phyloP scores from a whole-genome alignment of 1,140 invertebrate species.

The Frieseomelitta varia region DNA sequence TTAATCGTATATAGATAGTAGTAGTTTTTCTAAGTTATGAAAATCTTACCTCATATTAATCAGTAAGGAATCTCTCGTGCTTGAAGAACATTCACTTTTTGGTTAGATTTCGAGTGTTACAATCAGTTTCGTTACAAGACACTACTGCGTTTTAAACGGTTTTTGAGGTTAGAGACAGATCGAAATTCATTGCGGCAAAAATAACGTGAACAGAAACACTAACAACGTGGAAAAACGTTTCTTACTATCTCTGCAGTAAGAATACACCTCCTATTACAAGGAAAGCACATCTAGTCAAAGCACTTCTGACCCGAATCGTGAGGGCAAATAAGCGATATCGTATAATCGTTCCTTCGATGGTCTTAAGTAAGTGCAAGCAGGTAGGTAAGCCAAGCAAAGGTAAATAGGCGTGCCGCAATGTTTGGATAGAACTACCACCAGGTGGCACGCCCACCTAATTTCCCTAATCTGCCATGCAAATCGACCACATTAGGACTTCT shows the following conservation, averaged over 20 bases:
- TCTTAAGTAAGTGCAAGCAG: slow-evolving; percentile 50
- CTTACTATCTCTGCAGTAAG: slow-evolving; percentile 34
- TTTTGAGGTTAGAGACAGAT: neutral
- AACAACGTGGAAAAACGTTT: neutral
- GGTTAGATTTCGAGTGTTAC: neutral
- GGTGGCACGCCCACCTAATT: slow-evolving; percentile 72
- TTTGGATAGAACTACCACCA: slow-evolving; percentile 70
- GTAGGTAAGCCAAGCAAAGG: slow-evolving; percentile 42
- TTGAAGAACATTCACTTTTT: neutral
- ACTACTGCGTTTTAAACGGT: neutral
- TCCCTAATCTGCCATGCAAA: slow-evolving; percentile 78
- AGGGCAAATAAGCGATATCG: slow-evolving; percentile 17
- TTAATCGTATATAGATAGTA: neutral
- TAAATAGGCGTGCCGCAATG: slow-evolving; percentile 61
- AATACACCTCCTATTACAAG: slow-evolving; percentile 50
- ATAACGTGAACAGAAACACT: neutral
- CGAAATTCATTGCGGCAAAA: neutral
- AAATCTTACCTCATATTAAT: neutral
- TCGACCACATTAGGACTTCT: slow-evolving; percentile 74
- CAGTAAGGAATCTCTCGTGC: neutral
- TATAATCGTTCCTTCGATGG: slow-evolving; percentile 39
- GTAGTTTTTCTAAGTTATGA: neutral
- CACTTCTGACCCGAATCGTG: slow-evolving; percentile 14
- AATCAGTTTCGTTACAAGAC: neutral
- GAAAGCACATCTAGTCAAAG: slow-evolving; percentile 10